Percentiles rank a stretch among this genome's conserved stretches.
phyloP scores from a whole-genome alignment of 2,797 vertebrate species.

The Sebastes miniatus region DNA sequence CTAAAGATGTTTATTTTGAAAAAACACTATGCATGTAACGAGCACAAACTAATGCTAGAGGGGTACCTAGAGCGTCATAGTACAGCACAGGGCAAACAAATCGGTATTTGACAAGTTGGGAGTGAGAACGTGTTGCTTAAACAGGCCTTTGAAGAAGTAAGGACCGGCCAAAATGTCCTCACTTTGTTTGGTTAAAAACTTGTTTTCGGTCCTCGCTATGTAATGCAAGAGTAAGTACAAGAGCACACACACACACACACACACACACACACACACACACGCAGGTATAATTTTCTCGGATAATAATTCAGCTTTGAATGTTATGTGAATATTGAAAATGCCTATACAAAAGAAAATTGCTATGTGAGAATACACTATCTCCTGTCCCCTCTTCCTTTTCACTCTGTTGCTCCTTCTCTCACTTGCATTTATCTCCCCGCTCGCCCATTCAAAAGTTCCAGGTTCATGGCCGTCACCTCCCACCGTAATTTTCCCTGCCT shows the following conservation, averaged over 20 bases:
- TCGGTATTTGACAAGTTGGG: too few species aligned
- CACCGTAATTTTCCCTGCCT: conserved; percentile 52
- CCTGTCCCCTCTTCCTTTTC: background rate
- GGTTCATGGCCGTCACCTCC: conserved; percentile 55
- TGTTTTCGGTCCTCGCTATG: background rate
- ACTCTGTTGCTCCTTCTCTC: conserved; percentile 13
- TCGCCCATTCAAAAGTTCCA: conserved; percentile 47
- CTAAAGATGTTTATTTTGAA: background rate
- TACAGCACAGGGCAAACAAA: too few species aligned
- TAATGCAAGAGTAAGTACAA: background rate
- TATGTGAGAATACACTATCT: conserved; percentile 5
- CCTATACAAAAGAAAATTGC: background rate
- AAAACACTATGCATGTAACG: too few species aligned
- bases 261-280: too few species aligned
- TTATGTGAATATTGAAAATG: conserved; percentile 8
- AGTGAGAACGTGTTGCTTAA: too few species aligned
- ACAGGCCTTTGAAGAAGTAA: too few species aligned
- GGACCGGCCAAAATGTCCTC: background rate
- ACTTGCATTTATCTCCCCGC: conserved; percentile 43
- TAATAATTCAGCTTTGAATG: background rate
- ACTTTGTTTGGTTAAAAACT: background rate
- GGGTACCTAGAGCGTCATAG: too few species aligned
- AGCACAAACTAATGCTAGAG: accelerated
- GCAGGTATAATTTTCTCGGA: background rate
- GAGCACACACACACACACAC: background rate